phyloP scores from a whole-genome alignment of 2,113 vertebrate species.

The Cairina moschata region DNA sequence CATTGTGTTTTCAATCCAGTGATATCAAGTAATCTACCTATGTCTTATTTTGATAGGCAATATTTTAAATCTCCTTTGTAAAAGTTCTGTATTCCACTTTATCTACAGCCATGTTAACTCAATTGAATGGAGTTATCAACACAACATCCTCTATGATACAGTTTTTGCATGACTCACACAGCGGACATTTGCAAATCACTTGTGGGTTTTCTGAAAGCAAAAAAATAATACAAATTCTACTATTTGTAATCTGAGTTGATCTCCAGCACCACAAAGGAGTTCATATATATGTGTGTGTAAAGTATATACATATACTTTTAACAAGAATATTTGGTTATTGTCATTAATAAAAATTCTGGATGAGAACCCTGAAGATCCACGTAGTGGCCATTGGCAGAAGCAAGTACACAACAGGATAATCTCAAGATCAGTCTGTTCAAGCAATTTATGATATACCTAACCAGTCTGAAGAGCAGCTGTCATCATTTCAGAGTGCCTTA shows the following conservation, averaged over 20 bases:
- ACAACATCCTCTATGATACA: background rate
- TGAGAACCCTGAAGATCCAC: background rate
- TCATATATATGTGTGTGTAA: background rate
- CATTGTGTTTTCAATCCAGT: background rate
- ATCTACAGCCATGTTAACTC: background rate
- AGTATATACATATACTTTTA: background rate
- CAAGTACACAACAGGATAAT: background rate
- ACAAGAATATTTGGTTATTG: background rate
- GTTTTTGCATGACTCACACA: background rate
- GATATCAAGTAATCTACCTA: background rate
- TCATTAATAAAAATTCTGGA: background rate
- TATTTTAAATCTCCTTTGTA: background rate
- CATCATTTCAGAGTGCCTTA: background rate
- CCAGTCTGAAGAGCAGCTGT: background rate
- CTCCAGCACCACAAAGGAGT: background rate
- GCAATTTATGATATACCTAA: background rate
- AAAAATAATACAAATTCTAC: background rate
- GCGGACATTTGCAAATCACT: background rate
- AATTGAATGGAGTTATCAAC: background rate
- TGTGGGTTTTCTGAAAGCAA: background rate
- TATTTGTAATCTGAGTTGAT: background rate
- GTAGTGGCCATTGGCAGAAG: background rate
- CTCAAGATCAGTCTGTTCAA: accelerated
- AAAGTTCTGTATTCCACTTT: background rate
- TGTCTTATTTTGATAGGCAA: background rate